Base-by-base conservation (phyloP, 2,113 vertebrate species). In the Nettapus auritus region DNA sequence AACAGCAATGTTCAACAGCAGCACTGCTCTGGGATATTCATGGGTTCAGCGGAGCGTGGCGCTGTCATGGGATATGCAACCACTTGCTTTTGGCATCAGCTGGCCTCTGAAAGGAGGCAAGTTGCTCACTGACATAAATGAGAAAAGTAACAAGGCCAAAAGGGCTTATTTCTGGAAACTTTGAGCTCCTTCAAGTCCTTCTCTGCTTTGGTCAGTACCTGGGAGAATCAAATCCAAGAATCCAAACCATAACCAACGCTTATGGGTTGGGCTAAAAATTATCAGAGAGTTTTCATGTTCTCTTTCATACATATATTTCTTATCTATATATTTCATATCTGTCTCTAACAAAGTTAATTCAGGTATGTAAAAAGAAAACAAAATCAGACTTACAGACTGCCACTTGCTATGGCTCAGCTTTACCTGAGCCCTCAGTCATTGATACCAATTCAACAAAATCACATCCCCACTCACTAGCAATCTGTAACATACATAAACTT, bases 111-210 rank as follows among this genome's bases (percentile, higher is more conserved):
- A 50, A 34, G 44, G 28, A 55, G 50, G 50, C 22, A 20, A 38
- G 46, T 62, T 83, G 52, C 44, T 25, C 36, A 3, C 1, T 8
- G 46, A 16, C 17, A 6, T 0, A 11, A 69, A 5, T 3, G 3
- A 31, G 26, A 76, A 20, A 11, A 48, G 74, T 31, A 67, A 17
- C 17, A 44, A 55, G 25, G 5, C 52, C 60, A 8, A 71, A 67
- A 14, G 20, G 15, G 15, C 63, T 56, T 60, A 13, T 26, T n/a
- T 62, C n/a, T 53, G 19, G 29, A 59, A 64, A 55, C 28, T 50
- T 2, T 3, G 38, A 55, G 62, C 17, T 80, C 31, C 62, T 90
- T 31, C 17, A 29, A 5, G 10, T 70, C 56, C 57, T 76, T 8
- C 20, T 52, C 77, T 86, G 36, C 73, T 86, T 36, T 53, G 19